Base-by-base conservation (phyloP, 2,888 invertebrate species). In the Gymnoscelis rufifasciata region DNA sequence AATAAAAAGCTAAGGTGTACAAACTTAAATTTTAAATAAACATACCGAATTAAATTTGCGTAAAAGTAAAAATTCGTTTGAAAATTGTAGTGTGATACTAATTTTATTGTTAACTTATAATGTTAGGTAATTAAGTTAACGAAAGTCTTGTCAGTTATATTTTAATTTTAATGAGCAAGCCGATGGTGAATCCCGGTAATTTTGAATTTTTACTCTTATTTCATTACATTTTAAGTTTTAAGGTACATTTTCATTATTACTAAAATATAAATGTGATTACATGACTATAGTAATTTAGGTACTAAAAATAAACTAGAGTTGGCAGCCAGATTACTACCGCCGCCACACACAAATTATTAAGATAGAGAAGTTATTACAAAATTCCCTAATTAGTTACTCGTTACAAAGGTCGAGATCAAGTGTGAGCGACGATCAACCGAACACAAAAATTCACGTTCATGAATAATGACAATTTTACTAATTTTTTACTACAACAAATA, bases 191-290 rank as follows among this genome's bases (percentile, higher is more conserved):
- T 36, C 10, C 23, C 24, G 10, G 28, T 35, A 36, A 43, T 43
- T 47, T 37, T 24, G 39, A 36, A 30, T 39, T 30, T 38, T 27
- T 37, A 31, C 7, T 31, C 28, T 31, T 37, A 33, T 19, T n/a
- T 15, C 31, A 3, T 19, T 35, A 35, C 19, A 15, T 19, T 19
- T 35, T 10, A 3, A 14, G 19, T 19, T 24, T 35, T 2, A 44
- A 38, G 35, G 35, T 35, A 47, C 12, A 41, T 43, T 39, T 39
- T 40, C 45, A 42, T 47, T 43, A 68, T 47, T 43, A 68, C 65
- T 64, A 69, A 64, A 62, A 63, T 57, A 49, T 68, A 68, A 65
- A 64, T 71, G 68, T 74, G 68, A 76, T 74, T 71, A 67, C 59
- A 70, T 62, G 66, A 68, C 62, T 71, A 68, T 61, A 62, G 50